A percentile compares a stretch with the other conserved stretches of the same genome.
Conservation (phyloP, 37 sponge, comb jelly and placozoan genomes). For the Crambe crambe region DNA sequence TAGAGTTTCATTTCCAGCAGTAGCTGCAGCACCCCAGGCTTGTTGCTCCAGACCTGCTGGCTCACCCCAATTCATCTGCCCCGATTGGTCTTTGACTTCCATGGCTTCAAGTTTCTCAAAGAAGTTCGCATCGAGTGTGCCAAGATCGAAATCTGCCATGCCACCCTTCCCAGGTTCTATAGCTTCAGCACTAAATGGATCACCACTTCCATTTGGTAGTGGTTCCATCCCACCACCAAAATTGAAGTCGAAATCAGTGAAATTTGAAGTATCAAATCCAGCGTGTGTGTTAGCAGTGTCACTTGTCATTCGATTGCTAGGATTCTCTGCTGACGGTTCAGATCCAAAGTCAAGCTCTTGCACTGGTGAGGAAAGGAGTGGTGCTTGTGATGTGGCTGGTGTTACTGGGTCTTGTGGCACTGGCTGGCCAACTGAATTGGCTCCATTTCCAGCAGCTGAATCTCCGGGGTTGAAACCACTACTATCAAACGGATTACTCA, state of each 20-base stretch:
- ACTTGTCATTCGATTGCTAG: too few species aligned
- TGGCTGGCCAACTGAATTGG: too few species aligned
- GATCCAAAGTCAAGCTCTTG: too few species aligned
- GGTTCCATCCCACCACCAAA: background rate
- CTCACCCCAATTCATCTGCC: background rate
- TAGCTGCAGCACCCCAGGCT: background rate
- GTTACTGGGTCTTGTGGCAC: too few species aligned
- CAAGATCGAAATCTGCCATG: constrained; percentile 29
- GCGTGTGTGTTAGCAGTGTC: too few species aligned
- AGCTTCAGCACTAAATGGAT: background rate
- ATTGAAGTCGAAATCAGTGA: background rate
- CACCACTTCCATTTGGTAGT: background rate
- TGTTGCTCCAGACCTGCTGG: too few species aligned
- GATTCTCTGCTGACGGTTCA: too few species aligned
- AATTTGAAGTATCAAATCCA: background rate
- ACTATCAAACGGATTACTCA: background rate
- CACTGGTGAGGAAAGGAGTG: too few species aligned
- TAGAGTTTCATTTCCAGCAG: background rate
- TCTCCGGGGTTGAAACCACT: background rate
- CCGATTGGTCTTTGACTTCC: background rate
- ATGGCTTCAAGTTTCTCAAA: constrained; percentile 20
- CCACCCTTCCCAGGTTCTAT: background rate
- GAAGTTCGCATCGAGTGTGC: constrained; percentile 22
- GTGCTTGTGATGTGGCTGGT: too few species aligned
- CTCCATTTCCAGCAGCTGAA: background rate